These are phyloP conservation scores for Salticus scenicus DNA, from an alignment of 2,888 invertebrate species.

Conservation along the genomic window DNA sequence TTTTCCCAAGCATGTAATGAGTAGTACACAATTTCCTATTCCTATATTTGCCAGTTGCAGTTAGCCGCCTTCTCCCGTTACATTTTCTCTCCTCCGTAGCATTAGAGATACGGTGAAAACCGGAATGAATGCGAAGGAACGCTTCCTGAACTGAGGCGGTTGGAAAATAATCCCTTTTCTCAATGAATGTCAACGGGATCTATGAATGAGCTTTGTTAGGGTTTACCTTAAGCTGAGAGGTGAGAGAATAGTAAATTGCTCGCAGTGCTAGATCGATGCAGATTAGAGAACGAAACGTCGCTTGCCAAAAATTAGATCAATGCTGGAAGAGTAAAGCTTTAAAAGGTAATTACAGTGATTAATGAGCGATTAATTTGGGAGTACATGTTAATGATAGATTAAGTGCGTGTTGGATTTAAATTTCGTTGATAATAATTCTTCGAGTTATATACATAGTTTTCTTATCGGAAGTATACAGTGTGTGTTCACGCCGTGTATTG, in stretches of 20 bases:
- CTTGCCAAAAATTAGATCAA: background rate
- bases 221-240: background rate
- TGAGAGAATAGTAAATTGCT: background rate
- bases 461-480: background rate
- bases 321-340: background rate
- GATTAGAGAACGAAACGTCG: background rate
- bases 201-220: slow-evolving; percentile 5
- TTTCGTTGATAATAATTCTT: background rate
- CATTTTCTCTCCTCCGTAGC: background rate
- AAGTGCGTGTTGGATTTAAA: background rate
- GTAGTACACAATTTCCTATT: background rate
- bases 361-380: background rate
- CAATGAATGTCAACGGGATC: slow-evolving; percentile 30
- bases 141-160: background rate
- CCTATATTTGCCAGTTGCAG: background rate
- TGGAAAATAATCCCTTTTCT: slow-evolving; percentile 44
- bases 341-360: background rate
- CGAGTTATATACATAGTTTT: background rate
- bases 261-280: background rate
- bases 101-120: background rate
- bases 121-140: background rate
- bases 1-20: background rate
- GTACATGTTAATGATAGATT: slow-evolving; percentile 1
- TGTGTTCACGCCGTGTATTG: background rate
- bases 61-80: background rate